phyloP scores from a whole-genome alignment of 1,140 invertebrate species.

The Drosophila bocqueti region DNA sequence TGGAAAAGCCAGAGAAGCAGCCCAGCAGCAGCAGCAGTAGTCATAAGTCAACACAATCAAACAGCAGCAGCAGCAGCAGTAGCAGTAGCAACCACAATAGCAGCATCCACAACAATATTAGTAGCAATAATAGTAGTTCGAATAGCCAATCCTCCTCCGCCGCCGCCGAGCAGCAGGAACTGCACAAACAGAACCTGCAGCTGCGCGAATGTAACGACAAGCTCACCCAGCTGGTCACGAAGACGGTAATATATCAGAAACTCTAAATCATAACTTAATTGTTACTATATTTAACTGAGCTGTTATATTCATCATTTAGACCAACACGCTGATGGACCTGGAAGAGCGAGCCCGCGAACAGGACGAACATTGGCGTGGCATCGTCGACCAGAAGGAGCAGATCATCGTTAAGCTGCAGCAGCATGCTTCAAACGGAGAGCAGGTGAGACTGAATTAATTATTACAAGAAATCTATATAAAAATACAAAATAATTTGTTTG shows the following conservation, averaged over 20 bases:
- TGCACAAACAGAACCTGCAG: constrained; percentile 87
- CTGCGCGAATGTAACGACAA: constrained; percentile 89
- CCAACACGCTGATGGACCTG: constrained; percentile 76
- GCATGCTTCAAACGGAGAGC: constrained; percentile 77
- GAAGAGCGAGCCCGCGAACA: constrained; percentile 77
- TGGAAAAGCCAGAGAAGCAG: constrained; percentile 32
- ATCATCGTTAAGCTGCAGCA: constrained; percentile 77
- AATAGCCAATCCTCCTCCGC: constrained; percentile 74
- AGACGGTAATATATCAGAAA: constrained; percentile 87
- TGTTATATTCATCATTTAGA: constrained; percentile 43
- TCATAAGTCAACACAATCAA: constrained; percentile 84
- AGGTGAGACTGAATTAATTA: constrained; percentile 40
- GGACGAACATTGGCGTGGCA: constrained; percentile 81
- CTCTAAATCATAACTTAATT: neutral
- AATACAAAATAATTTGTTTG: neutral
- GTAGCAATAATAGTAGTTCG: constrained; percentile 81
- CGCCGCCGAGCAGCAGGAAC: constrained; percentile 63
- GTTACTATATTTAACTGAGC: neutral
- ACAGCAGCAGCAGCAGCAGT: constrained; percentile 65
- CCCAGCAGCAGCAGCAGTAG: constrained; percentile 62
- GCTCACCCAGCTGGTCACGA: constrained; percentile 90
- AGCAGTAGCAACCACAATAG: constrained; percentile 50
- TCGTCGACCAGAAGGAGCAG: constrained; percentile 80
- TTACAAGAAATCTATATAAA: neutral
- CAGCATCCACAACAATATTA: constrained; percentile 74